Evolutionary conservation across 2,888 invertebrate genomes (phyloP).

Genomic region (Artemia sinica): DNA sequence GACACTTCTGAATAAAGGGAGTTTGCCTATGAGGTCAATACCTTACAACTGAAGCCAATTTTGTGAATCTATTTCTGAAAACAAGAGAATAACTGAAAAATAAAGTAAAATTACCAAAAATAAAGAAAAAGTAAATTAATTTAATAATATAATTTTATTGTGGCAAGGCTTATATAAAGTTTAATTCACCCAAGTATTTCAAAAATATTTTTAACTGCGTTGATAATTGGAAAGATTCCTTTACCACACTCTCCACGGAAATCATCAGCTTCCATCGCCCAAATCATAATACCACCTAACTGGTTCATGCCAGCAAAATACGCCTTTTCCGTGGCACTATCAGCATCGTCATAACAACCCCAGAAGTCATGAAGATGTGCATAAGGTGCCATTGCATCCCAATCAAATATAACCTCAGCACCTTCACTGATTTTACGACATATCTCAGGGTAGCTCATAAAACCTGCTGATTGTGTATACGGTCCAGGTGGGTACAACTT

Average conservation of each 20-base stretch:
- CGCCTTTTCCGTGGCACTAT: constrained; percentile 17
- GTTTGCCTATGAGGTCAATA: too few relatives aligned
- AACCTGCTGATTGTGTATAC: constrained; percentile 15
- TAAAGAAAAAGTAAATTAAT: too few relatives aligned
- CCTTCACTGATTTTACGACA: constrained; percentile 4
- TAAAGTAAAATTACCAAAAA: too few relatives aligned
- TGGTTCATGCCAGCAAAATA: background rate
- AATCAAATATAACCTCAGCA: constrained; percentile 13
- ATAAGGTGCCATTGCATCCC: constrained; percentile 16
- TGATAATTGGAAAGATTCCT: constrained; percentile 6
- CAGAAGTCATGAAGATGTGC: constrained; percentile 12
- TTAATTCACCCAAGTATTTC: background rate
- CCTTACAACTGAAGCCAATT: too few relatives aligned
- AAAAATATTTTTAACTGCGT: constrained; percentile 6
- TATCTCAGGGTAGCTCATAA: constrained; percentile 17
- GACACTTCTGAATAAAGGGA: too few relatives aligned
- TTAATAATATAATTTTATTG: too few relatives aligned
- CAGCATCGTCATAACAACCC: constrained; percentile 18
- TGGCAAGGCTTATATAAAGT: too few relatives aligned
- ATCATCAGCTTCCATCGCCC: constrained; percentile 7
- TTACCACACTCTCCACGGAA: background rate
- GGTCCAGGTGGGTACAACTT: constrained; percentile 6
- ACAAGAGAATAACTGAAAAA: too few relatives aligned
- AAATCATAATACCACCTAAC: constrained; percentile 2
- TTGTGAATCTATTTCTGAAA: too few relatives aligned